Evolutionary conservation across 2,113 vertebrate genomes (phyloP).

Genomic region (Furnarius figulus): DNA sequence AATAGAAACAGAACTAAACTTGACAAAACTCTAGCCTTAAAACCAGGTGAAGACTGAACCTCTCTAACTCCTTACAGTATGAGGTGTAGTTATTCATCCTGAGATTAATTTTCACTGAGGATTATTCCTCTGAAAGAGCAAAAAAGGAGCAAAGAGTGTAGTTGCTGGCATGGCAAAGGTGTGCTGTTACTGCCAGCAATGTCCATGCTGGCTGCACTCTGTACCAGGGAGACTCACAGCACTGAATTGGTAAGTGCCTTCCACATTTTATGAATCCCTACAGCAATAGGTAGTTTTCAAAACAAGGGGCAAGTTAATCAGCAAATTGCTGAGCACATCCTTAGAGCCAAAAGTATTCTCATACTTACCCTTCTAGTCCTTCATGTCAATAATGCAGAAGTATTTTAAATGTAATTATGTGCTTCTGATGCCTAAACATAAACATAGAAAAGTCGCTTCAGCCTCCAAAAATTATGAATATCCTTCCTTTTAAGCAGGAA

Average conservation of each 20-base stretch:
- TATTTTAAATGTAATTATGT: neutral
- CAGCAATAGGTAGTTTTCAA: neutral
- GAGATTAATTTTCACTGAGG: neutral
- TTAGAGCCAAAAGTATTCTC: neutral
- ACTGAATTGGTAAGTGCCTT: neutral
- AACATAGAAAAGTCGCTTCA: neutral
- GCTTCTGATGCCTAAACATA: neutral
- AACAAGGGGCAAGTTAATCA: conserved; percentile 2
- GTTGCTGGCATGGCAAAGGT: neutral
- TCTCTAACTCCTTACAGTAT: fast-evolving
- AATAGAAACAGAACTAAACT: neutral
- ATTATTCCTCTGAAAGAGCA: neutral
- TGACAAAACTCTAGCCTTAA: neutral
- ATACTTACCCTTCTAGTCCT: neutral
- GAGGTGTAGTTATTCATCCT: neutral
- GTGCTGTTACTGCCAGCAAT: fast-evolving
- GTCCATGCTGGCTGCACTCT: neutral
- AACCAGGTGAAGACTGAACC: neutral
- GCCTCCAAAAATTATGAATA: neutral
- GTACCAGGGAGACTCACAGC: neutral
- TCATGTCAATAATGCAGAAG: neutral
- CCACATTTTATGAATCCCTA: neutral
- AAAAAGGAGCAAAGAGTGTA: neutral
- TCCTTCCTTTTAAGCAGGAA: neutral
- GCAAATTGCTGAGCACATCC: neutral